Percentiles rank a stretch among this genome's conserved stretches.
These are phyloP conservation scores for Lagenorhynchus albirostris DNA, from an alignment of 2,113 vertebrate genomes.

Conservation along the genomic window DNA sequence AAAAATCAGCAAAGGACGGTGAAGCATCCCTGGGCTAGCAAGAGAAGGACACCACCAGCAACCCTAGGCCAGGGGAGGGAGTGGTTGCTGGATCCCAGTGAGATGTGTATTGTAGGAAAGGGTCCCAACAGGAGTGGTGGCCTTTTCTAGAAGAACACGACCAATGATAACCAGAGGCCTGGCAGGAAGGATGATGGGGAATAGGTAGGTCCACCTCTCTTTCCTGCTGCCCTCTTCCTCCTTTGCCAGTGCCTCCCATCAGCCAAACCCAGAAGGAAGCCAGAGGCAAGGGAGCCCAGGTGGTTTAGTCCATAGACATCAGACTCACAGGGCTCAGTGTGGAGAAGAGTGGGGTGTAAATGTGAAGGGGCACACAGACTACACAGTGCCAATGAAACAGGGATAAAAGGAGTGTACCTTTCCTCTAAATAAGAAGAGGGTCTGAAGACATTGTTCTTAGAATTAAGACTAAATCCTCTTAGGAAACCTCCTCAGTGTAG, in stretches of 20 bases:
- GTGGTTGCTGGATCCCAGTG: background rate
- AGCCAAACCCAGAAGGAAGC: slow-evolving; percentile 15
- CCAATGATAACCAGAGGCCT: background rate
- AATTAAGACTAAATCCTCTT: background rate
- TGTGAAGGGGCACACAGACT: background rate
- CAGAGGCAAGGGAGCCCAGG: background rate
- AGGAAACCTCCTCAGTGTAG: background rate
- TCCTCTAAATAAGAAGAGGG: background rate
- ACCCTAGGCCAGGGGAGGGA: background rate
- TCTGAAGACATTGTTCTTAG: background rate
- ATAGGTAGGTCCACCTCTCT: background rate
- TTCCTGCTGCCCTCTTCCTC: slow-evolving; percentile 11
- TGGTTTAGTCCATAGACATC: background rate
- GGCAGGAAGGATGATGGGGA: background rate
- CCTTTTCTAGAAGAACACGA: slow-evolving; percentile 8
- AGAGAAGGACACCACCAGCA: background rate
- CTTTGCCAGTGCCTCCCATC: background rate
- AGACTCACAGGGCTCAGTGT: background rate
- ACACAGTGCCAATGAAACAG: background rate
- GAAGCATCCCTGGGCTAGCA: background rate
- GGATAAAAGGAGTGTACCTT: background rate
- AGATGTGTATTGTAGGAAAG: background rate
- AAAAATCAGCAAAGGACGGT: background rate
- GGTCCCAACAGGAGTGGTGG: background rate
- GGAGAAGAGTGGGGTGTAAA: background rate